Evolutionary conservation across 2,113 vertebrate species (phyloP), one percentile per base, ranked within the genome.

Genomic region (Murina feae): DNA sequence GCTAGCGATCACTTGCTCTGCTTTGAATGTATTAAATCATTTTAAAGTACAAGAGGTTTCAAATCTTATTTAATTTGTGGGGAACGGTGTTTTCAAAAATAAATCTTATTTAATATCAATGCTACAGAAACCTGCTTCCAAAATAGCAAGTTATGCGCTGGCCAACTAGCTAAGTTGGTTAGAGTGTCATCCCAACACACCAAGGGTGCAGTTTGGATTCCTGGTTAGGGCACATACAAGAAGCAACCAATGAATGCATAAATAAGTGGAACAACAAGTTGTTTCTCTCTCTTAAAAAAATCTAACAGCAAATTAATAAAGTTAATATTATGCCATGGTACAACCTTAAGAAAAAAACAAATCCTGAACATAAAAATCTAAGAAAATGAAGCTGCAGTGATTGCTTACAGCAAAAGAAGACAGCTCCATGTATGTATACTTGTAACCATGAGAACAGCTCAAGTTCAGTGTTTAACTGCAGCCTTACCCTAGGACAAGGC

Each of bases 361-460:
- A 66, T 28, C 9, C 69, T 35, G 10, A 58, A 95, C 76, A 47
- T 0, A 53, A 39, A 39, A 66, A 30, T 63, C 49, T 42, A 75
- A 80, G 84, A 84, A 49, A 65, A 65, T 14, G 25, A 55, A 75
- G 28, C 39, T 68, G 32, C 49, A 44, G 8, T 32, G 37, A 68
- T 9, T 25, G 32, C 23, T 82, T 18, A 79, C 0, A 60, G 39
- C n/a, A 76, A 88, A 89, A 58, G 16, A 53, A 23, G 16, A 79
- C 0, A 44, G 30, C 1, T 3, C 7, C 53, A 75, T 0, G 3
- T 1, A 11, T 0, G 3, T 2, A 14, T 0, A 66, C 9, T 0
- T 37, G 6, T 21, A 47, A 58, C 49, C 79, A 58, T 9, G 75
- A 30, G 51, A 94, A 58, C 8, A 66, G 71, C 51, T 28, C n/a